Evolutionary conservation across 1,140 invertebrate genomes (phyloP).

Genomic region (Samia ricini): DNA sequence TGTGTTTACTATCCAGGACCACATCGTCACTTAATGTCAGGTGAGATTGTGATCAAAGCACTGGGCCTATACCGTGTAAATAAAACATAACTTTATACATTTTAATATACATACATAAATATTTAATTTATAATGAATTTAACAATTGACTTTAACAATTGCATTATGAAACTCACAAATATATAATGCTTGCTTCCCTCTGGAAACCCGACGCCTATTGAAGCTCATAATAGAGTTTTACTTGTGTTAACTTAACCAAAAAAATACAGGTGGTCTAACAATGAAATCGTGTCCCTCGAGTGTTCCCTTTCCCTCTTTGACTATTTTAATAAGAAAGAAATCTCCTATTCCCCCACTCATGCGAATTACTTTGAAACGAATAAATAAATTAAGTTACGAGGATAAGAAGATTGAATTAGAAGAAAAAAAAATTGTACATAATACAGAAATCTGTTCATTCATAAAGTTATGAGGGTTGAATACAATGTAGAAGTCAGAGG

Average conservation of each 20-base stretch:
- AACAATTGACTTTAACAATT: too few relatives aligned
- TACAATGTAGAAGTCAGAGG: conserved; percentile 54
- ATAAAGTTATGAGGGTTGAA: conserved; percentile 61
- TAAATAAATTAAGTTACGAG: conserved; percentile 65
- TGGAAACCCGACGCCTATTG: conserved; percentile 65
- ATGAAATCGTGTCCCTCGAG: conserved; percentile 50
- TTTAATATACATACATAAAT: too few relatives aligned
- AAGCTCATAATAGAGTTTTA: conserved; percentile 70
- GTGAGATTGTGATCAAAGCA: too few relatives aligned
- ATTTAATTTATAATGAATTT: too few relatives aligned
- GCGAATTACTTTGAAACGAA: conserved; percentile 68
- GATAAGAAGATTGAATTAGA: conserved; percentile 73
- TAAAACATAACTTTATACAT: too few relatives aligned
- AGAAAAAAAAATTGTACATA: conserved; percentile 60
- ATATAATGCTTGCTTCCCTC: conserved; percentile 32
- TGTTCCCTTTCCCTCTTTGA: conserved; percentile 51
- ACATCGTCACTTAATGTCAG: too few relatives aligned
- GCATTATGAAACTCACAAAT: too few relatives aligned
- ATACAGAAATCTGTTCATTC: conserved; percentile 70
- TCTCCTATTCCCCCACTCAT: conserved; percentile 34
- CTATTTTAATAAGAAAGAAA: conserved; percentile 74
- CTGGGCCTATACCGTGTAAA: too few relatives aligned
- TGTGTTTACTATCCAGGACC: too few relatives aligned
- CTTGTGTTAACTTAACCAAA: conserved; percentile 53
- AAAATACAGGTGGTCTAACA: conserved; percentile 69